Conservation (phyloP, 2,888 invertebrate genomes). For the Stenodema calcarata region DNA sequence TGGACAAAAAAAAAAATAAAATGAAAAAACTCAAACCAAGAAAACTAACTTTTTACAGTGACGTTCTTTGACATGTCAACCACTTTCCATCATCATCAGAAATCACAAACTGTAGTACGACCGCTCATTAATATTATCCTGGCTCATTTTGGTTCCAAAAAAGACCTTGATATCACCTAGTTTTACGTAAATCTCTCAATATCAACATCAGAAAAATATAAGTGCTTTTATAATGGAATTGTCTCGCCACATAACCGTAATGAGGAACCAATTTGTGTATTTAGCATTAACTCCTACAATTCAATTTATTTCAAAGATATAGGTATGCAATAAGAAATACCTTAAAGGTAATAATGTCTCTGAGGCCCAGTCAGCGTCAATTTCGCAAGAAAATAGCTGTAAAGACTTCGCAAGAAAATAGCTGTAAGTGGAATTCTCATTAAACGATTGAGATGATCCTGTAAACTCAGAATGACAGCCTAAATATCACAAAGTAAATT, state of each 20-base stretch:
- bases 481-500: no score
- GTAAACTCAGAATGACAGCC: no score
- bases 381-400: background rate
- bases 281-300: background rate
- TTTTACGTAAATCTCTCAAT: background rate
- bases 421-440: no score
- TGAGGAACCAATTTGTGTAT: background rate
- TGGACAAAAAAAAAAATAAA: no score
- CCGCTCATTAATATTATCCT: background rate
- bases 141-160: background rate
- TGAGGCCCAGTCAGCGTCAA: background rate
- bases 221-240: background rate
- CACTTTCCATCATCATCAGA: no score
- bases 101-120: no score
- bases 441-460: no score
- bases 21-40: no score
- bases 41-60: no score
- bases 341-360: background rate
- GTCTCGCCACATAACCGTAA: background rate
- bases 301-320: background rate
- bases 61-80: no score
- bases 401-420: no score
- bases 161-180: background rate
- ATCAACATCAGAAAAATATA: conserved; percentile 15
- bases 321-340: background rate